These are phyloP conservation scores for Leptestheria dahalacensis DNA, from an alignment of 1,140 invertebrate genomes.

Conservation along the genomic window DNA sequence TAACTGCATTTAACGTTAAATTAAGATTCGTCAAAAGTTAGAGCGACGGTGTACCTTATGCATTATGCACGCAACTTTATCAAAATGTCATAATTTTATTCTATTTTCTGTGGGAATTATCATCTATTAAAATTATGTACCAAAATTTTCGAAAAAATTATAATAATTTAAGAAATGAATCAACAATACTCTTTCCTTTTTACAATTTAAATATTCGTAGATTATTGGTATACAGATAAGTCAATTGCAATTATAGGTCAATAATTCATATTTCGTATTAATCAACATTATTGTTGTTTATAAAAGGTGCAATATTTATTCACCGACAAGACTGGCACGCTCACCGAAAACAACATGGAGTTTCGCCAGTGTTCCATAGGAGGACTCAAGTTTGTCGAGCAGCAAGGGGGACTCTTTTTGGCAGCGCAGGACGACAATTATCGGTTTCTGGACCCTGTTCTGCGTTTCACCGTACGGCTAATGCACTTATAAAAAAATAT, in stretches of 20 bases:
- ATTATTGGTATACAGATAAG: conserved; percentile 23
- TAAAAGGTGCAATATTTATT: conserved; percentile 43
- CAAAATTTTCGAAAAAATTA: no score
- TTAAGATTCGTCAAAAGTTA: neutral
- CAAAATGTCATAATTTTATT: no score
- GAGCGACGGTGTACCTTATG: no score
- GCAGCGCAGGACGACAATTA: conserved; percentile 6
- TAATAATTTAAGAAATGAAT: no score
- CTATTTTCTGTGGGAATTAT: no score
- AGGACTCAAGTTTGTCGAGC: conserved; percentile 35
- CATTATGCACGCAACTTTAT: no score
- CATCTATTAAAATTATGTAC: no score
- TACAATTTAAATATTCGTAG: conserved; percentile 26
- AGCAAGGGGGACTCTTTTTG: conserved; percentile 28
- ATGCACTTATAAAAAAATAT: no score
- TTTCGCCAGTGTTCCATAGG: conserved; percentile 44
- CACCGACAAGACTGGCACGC: conserved; percentile 55
- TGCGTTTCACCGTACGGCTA: conserved; percentile 10
- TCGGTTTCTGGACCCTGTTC: conserved; percentile 4
- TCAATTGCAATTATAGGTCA: neutral
- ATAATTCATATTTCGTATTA: neutral
- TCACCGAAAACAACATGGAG: conserved; percentile 54
- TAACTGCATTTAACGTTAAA: neutral
- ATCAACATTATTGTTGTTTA: conserved; percentile 10
- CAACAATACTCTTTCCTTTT: neutral